Percentiles rank a stretch among this genome's conserved stretches.
These are phyloP conservation scores for Cheilosia vernalis DNA, from an alignment of 2,888 invertebrate species.

Conservation along the genomic window DNA sequence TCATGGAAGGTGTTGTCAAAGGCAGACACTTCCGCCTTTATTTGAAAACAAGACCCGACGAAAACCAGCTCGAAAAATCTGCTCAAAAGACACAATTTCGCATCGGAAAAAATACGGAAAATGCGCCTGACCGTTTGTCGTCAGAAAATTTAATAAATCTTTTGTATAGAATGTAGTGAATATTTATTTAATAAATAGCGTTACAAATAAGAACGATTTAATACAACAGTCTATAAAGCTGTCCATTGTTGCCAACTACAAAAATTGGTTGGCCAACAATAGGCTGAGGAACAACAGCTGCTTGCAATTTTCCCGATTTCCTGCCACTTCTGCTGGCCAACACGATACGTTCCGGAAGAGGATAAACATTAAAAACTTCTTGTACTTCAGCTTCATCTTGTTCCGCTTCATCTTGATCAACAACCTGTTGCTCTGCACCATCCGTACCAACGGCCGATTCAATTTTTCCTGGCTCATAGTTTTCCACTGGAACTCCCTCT, in stretches of 20 bases:
- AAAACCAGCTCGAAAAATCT: too few species aligned
- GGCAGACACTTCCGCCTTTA: too few species aligned
- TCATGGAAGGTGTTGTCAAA: too few species aligned
- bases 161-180: background rate
- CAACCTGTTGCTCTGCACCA: slow-evolving; percentile 8
- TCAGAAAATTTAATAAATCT: background rate
- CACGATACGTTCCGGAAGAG: slow-evolving; percentile 29
- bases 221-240: slow-evolving; percentile 43
- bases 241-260: slow-evolving; percentile 49
- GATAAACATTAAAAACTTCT: slow-evolving; percentile 2
- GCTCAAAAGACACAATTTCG: too few species aligned
- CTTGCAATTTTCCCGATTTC: slow-evolving; percentile 41
- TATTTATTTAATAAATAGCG: slow-evolving; percentile 45
- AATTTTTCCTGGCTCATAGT: background rate
- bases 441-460: background rate
- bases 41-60: too few species aligned
- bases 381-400: slow-evolving; percentile 45
- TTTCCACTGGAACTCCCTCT: background rate
- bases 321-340: background rate
- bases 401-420: slow-evolving; percentile 35
- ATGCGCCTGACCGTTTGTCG: background rate
- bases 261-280: slow-evolving; percentile 21
- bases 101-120: too few species aligned
- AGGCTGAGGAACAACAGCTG: slow-evolving; percentile 9
- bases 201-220: slow-evolving; percentile 12